A percentile compares a stretch with the other conserved stretches of the same genome.
These are phyloP conservation scores for Drosophila eugracilis DNA, from an alignment of 1,140 invertebrate genomes.

Conservation along the genomic window DNA sequence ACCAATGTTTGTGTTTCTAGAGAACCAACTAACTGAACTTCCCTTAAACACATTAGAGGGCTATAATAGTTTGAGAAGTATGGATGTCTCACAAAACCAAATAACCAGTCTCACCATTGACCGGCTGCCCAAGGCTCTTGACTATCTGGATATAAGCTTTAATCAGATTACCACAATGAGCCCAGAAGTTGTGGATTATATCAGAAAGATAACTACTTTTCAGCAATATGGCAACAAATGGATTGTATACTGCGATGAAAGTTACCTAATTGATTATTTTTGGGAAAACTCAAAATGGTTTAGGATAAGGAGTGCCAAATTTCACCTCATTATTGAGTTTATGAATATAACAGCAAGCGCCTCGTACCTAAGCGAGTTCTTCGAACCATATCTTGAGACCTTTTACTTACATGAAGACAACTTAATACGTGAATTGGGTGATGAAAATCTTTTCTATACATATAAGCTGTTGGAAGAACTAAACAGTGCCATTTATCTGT, in stretches of 20 bases:
- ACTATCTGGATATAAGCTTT: slow-evolving; percentile 4
- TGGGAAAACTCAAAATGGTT: background rate
- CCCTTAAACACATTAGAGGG: slow-evolving; percentile 2
- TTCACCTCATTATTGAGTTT: background rate
- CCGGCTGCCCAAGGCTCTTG: background rate
- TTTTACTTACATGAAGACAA: slow-evolving; percentile 7
- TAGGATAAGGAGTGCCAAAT: background rate
- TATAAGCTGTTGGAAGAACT: background rate
- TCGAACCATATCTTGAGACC: background rate
- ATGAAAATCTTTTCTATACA: too few relatives aligned
- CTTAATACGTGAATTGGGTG: background rate
- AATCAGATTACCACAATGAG: slow-evolving; percentile 1
- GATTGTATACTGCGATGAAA: slow-evolving; percentile 6
- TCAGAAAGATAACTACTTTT: background rate
- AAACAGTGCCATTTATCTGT: background rate
- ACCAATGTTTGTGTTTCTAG: background rate
- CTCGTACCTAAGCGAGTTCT: background rate
- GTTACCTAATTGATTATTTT: background rate
- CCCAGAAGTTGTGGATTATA: background rate
- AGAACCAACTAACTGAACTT: background rate
- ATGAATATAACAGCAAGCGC: background rate
- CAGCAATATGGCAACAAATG: slow-evolving; percentile 10
- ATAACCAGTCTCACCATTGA: slow-evolving; percentile 1
- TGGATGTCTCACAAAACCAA: slow-evolving; percentile 10
- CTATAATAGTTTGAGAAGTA: background rate